phyloP scores from a whole-genome alignment of 2,113 vertebrate species.

The Salvelinus alpinus region DNA sequence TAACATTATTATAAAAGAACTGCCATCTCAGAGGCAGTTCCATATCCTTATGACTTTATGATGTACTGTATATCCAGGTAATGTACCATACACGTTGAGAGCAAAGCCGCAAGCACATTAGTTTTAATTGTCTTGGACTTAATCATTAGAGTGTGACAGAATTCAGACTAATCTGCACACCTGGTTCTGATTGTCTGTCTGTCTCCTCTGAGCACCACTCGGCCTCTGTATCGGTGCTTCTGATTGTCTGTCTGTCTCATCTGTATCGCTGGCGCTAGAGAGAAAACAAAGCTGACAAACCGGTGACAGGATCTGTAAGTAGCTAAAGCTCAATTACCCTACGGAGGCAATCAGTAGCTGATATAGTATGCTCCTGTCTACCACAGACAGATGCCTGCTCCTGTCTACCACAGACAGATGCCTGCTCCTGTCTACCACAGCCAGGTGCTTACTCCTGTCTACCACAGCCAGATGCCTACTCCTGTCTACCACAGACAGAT shows the following conservation, averaged over 20 bases:
- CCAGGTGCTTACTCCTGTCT: too few species aligned
- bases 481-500: too few species aligned
- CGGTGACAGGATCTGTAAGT: not conserved
- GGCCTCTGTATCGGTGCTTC: too few species aligned
- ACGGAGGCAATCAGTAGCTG: conserved; percentile 4
- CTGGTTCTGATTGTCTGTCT: not conserved
- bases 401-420: not conserved
- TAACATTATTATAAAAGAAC: not conserved
- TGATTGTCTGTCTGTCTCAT: not conserved
- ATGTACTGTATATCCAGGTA: not conserved
- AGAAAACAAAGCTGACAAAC: conserved; percentile 9
- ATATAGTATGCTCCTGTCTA: not conserved
- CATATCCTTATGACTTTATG: not conserved
- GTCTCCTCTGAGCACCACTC: too few species aligned
- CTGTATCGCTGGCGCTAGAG: not conserved
- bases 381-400: too few species aligned
- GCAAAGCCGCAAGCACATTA: not conserved
- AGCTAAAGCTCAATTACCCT: conserved; percentile 10
- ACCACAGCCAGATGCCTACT: too few species aligned
- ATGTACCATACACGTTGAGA: not conserved
- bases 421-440: not conserved
- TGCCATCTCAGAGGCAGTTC: not conserved
- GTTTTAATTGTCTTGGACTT: not conserved
- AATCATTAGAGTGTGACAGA: not conserved
- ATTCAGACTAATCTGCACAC: not conserved